Evolutionary conservation across 2,113 vertebrate species (phyloP).

Genomic region (Perca schrenkii): DNA sequence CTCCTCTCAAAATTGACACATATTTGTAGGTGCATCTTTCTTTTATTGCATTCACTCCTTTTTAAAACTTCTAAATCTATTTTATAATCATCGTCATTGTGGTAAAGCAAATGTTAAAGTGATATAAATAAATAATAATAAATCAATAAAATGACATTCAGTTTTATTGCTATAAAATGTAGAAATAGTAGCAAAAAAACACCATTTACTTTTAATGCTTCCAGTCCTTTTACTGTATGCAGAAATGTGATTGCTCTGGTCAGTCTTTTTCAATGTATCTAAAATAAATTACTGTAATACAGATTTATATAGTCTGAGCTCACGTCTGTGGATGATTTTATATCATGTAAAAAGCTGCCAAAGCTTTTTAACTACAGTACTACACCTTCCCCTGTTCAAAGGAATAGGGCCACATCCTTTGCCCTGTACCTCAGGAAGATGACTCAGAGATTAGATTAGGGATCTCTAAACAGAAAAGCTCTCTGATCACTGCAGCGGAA

Average conservation of each 20-base stretch:
- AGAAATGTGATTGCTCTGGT: not conserved
- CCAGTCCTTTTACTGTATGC: not conserved
- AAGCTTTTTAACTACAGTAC: constrained; percentile 2
- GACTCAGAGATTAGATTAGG: constrained; percentile 54
- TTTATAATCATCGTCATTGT: not conserved
- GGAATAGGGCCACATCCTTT: constrained; percentile 8
- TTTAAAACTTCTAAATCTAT: not conserved
- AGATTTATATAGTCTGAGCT: not conserved
- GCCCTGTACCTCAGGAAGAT: constrained; percentile 22
- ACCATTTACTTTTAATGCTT: not conserved
- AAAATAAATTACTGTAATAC: not conserved
- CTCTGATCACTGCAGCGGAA: constrained; percentile 58
- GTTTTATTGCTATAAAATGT: no score
- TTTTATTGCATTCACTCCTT: not conserved
- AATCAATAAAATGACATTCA: not conserved
- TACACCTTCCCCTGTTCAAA: constrained; percentile 33
- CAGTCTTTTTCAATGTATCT: not conserved
- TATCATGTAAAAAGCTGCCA: constrained; percentile 8
- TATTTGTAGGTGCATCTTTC: constrained; percentile 2
- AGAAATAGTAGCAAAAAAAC: not conserved
- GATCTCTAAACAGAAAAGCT: constrained; percentile 44
- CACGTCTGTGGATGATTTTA: not conserved
- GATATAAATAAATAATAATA: not conserved
- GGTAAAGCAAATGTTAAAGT: not conserved
- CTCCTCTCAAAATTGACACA: constrained; percentile 16